phyloP scores from a whole-genome alignment of 2,113 vertebrate species.

The Neogobius melanostomus region DNA sequence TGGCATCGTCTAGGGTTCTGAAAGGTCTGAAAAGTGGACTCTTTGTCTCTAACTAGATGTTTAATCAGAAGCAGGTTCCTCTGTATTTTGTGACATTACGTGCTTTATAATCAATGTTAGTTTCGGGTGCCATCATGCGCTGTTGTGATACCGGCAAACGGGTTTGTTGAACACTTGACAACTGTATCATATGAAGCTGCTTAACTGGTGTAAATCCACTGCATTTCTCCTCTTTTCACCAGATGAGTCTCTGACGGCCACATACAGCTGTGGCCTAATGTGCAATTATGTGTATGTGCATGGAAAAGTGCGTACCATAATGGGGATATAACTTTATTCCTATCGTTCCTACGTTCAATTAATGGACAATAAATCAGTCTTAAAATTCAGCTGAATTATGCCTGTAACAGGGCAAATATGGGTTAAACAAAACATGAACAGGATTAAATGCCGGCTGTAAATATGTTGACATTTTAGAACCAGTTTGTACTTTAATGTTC shows the following conservation, averaged over 20 bases:
- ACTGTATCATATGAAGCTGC: constrained; percentile 11
- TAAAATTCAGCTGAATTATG: neutral
- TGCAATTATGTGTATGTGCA: no score
- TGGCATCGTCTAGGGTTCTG: constrained; percentile 50
- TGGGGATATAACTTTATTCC: neutral
- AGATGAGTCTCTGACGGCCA: constrained; percentile 14
- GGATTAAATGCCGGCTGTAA: constrained; percentile 1
- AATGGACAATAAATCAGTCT: neutral
- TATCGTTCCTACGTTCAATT: neutral
- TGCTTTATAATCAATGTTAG: constrained; percentile 29
- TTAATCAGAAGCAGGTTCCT: constrained; percentile 58
- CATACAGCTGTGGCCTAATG: constrained; percentile 15
- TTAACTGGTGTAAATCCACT: constrained; percentile 16
- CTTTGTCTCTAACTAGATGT: constrained; percentile 58
- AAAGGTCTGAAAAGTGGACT: constrained; percentile 40
- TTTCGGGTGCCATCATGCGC: constrained; percentile 15
- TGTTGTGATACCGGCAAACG: constrained; percentile 31
- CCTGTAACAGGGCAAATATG: neutral
- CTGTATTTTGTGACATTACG: constrained; percentile 34
- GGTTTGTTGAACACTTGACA: constrained; percentile 27
- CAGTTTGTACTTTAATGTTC: constrained; percentile 4
- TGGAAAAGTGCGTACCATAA: constrained; percentile 2
- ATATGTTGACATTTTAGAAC: constrained; percentile 5
- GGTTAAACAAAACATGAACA: neutral
- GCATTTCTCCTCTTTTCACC: constrained; percentile 23